A percentile compares a stretch with the other conserved stretches of the same genome.
Conservation (phyloP, 2,797 vertebrate genomes). For the Steatocranus sp. region DNA sequence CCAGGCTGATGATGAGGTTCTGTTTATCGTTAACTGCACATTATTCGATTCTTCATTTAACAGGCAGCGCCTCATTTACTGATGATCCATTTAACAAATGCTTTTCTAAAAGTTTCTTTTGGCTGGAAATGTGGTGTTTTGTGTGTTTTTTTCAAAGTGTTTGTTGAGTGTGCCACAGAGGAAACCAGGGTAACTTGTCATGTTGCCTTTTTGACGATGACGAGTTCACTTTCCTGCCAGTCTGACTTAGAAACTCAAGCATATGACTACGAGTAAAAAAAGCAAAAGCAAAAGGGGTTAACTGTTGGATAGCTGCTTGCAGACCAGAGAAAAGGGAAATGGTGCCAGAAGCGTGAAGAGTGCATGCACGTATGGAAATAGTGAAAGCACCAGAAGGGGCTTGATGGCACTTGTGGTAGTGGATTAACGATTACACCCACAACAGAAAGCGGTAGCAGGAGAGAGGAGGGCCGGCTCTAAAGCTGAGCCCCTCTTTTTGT, state of each 20-base stretch:
- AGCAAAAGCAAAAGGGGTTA: background rate
- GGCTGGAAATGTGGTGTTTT: slow-evolving; percentile 35
- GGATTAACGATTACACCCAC: slow-evolving; percentile 69
- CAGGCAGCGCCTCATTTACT: slow-evolving; percentile 77
- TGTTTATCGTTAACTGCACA: slow-evolving; percentile 77
- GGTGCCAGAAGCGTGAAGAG: background rate
- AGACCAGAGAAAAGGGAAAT: background rate
- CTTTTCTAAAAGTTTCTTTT: slow-evolving; percentile 64
- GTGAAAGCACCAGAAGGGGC: slow-evolving; percentile 55
- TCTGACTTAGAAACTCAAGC: slow-evolving; percentile 5
- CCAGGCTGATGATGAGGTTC: slow-evolving; percentile 71
- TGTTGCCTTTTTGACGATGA: background rate
- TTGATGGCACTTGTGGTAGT: slow-evolving; percentile 57
- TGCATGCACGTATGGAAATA: slow-evolving; percentile 15
- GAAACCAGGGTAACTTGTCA: background rate
- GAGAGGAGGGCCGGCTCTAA: slow-evolving; percentile 45
- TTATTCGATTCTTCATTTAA: slow-evolving; percentile 78
- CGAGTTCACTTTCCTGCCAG: slow-evolving; percentile 2
- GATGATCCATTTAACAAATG: slow-evolving; percentile 75
- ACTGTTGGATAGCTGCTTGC: slow-evolving; percentile 3
- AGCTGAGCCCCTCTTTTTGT: slow-evolving; percentile 45
- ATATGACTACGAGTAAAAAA: slow-evolving; percentile 16
- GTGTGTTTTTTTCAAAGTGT: slow-evolving; percentile 26
- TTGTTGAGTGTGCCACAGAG: background rate
- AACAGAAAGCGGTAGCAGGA: slow-evolving; percentile 45